Percentiles rank a stretch among this genome's conserved stretches.
Evolutionary conservation across 2,113 vertebrate species (phyloP).

Genomic region (Damaliscus lunatus): DNA sequence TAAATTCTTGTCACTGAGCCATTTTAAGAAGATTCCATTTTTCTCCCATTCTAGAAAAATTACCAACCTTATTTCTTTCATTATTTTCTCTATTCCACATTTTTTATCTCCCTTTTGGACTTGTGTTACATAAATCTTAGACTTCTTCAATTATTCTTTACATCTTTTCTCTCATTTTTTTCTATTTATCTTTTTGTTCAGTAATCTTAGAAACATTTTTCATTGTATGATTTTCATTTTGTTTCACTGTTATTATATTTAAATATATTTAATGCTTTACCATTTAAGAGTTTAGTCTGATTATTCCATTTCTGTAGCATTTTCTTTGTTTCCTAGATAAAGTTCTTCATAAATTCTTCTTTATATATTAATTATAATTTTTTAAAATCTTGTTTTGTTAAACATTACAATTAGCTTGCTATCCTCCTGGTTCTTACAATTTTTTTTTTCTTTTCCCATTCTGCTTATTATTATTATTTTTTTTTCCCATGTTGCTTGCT

Average conservation of each 20-base stretch:
- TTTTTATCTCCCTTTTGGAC: background rate
- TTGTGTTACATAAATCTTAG: background rate
- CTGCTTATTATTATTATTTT: background rate
- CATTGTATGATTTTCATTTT: background rate
- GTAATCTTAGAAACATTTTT: background rate
- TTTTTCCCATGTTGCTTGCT: background rate
- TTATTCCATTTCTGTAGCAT: background rate
- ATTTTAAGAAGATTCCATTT: background rate
- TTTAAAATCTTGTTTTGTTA: background rate
- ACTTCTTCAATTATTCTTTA: background rate
- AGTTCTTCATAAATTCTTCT: background rate
- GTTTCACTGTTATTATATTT: background rate
- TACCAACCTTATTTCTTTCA: background rate
- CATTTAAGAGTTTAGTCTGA: background rate
- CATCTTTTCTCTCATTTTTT: background rate
- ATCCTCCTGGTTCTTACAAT: background rate
- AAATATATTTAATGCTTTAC: background rate
- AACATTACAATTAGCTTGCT: background rate
- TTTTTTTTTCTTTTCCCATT: background rate
- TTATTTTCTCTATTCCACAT: background rate
- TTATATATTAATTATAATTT: background rate
- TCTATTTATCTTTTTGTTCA: background rate
- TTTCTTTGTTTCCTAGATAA: background rate
- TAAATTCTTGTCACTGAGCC: background rate
- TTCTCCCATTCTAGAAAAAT: background rate